Percentiles rank a stretch among this genome's conserved stretches.
These are phyloP conservation scores for Hirudinaria manillensis DNA, from an alignment of 2,888 invertebrate species.

Conservation along the genomic window DNA sequence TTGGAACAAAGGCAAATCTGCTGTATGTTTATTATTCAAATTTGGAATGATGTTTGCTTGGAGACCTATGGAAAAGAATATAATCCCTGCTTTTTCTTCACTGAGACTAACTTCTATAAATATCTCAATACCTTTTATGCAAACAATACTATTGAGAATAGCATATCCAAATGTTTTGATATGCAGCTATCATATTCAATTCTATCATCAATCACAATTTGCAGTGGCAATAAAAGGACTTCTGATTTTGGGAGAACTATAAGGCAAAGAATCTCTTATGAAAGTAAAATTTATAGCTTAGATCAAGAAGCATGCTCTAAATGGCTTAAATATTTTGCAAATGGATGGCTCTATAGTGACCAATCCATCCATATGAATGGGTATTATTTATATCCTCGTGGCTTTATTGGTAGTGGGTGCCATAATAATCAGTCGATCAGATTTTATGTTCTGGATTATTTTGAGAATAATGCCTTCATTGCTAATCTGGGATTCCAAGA, in stretches of 20 bases:
- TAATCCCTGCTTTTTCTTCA: too few species aligned
- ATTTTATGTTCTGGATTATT: constrained; percentile 69
- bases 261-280: not conserved
- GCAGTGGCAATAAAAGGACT: not conserved
- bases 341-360: constrained; percentile 8
- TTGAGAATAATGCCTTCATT: constrained; percentile 68
- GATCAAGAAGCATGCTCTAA: not conserved
- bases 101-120: too few species aligned
- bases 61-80: too few species aligned
- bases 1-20: not conserved
- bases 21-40: constrained; percentile 4
- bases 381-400: constrained; percentile 10
- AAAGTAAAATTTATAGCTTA: constrained; percentile 3
- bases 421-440: constrained; percentile 61
- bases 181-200: constrained; percentile 7
- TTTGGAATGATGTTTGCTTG: too few species aligned
- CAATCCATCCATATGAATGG: not conserved
- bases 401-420: constrained; percentile 52
- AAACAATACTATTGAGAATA: not conserved
- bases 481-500: constrained; percentile 63
- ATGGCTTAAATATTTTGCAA: not conserved
- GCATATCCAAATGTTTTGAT: not conserved
- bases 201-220: not conserved
- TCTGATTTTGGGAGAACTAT: not conserved
- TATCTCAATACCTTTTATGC: not conserved